Evolutionary conservation across 2,888 invertebrate species (phyloP), one percentile per base, ranked within the genome.

Genomic region (Aphrophora alni): DNA sequence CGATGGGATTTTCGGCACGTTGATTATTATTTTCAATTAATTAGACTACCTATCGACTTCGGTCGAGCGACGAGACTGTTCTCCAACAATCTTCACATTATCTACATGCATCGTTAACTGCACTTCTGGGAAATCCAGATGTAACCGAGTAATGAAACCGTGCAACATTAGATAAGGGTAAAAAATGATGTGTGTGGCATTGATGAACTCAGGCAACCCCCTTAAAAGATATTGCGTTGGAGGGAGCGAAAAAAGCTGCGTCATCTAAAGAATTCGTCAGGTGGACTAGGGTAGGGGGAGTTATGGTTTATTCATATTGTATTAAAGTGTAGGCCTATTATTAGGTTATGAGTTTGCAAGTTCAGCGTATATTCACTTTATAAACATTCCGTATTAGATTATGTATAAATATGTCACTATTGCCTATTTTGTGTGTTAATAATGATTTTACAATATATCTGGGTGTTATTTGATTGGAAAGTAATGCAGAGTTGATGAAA

Each of bases 121-220:
- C 78, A 69, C 82, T 72, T 73, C 74, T 69, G 81, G 82, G 81
- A 81, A 81, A 78, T 79, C 75, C 75, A 72, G 74, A 71, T 75
- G 70, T 59, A 59, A 77, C 59, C 59, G 69, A 59, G 38, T 44
- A 77, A 77, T 77, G 75, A 79, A 82, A 83, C 83, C 82, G 80
- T 33, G 75, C 33, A 78, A 75, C 82, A 83, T 84, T 83, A 84
- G 84, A 84, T 84, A 84, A 83, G 84, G 83, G 83, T 84, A 84
- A 84, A 84, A 84, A 84, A 84, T 84, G 84, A 82, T 81, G 80
- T 59, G 59, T 59, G 59, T 74, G 72, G 72, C 77, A 38, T 74
- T 81, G 81, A 78, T 81, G 81, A 78, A 78, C 78, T 78, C 69
- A 38, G 38, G 25, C 26, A 44, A 12, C 27, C 77, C 69, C 69